Conservation (phyloP, 2,888 invertebrate genomes). For the Diarsia rubi region DNA sequence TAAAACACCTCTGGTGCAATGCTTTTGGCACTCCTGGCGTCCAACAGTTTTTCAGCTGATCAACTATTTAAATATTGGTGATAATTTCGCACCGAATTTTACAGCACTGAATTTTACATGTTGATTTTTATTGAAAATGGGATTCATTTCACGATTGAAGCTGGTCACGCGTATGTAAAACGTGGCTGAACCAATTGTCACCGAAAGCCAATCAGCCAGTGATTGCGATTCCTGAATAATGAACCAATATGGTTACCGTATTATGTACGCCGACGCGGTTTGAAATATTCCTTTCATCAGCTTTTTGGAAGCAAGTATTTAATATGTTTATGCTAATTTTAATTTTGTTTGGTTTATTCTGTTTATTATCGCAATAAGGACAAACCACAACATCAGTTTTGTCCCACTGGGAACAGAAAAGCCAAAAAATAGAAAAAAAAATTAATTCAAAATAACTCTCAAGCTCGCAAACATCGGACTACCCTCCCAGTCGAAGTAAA, state of each 20-base stretch:
- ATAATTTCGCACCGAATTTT: slow-evolving; percentile 28
- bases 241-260: slow-evolving; percentile 55
- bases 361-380: slow-evolving; percentile 17
- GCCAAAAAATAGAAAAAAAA: slow-evolving; percentile 11
- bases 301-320: neutral
- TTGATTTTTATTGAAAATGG: slow-evolving; percentile 59
- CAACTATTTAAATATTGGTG: slow-evolving; percentile 20
- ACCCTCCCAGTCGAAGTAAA: slow-evolving; percentile 35
- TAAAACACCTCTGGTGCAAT: neutral
- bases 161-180: slow-evolving; percentile 58
- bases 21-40: neutral
- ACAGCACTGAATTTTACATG: slow-evolving; percentile 32
- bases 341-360: neutral
- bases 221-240: slow-evolving; percentile 68
- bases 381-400: slow-evolving; percentile 11
- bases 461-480: slow-evolving; percentile 23
- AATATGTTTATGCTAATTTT: neutral
- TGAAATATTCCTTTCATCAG: slow-evolving; percentile 11
- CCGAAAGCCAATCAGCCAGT: slow-evolving; percentile 68
- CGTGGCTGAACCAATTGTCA: slow-evolving; percentile 61
- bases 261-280: slow-evolving; percentile 4
- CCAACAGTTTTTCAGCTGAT: neutral
- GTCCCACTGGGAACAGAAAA: slow-evolving; percentile 15
- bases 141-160: slow-evolving; percentile 49
- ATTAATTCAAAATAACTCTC: slow-evolving; percentile 22